Base-by-base conservation (phyloP, 2,113 vertebrate genomes). In the Lethenteron camtschaticum region DNA sequence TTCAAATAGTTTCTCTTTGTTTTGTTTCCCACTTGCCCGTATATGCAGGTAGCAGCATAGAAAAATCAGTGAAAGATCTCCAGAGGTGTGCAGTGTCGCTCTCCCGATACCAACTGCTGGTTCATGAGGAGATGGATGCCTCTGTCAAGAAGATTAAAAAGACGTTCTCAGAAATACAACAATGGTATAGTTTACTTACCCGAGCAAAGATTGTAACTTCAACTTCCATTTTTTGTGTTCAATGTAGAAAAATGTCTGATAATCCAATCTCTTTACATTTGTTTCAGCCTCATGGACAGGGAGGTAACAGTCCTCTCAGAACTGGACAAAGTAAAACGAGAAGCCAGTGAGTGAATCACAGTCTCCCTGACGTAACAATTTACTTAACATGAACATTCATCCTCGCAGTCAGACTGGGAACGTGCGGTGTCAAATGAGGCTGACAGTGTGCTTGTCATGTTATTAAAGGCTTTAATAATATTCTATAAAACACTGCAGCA, bases 21-120 rank as follows among this genome's bases (percentile, higher is more conserved):
- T 41, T 41, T 41, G 41, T 41, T 41, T 41, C 41, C 41, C 41
- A 41, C 4, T 41, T 41, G 41, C 41, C 41, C 41, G 41, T 6
- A 41, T 66, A 16, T 66, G 63, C 63, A 66, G 63, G 63, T 16
- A 66, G 63, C 63, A 66, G 63, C 63, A 66, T 66, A 66, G 63
- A 66, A 20, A 66, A 11, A 20, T 66, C 63, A 16, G 63, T 66
- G 63, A 66, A 66, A 20, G 63, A 66, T 66, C 20, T 66, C n/a
- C 63, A 66, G 24, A 66, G 63, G 24, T 66, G 63, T 20, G 24
- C 63, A 20, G 63, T 66, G 63, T 66, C 63, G 24, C 63, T 66
- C n/a, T 16, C n/a, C 63, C n/a, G 63, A 66, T 66, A 66, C 20
- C 63, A 20, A 9, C 9, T 66, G 63, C 63, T 66, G n/a, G 10